These are phyloP conservation scores for Metallyticus violacea DNA, from an alignment of 2,888 invertebrate genomes.

Conservation along the genomic window DNA sequence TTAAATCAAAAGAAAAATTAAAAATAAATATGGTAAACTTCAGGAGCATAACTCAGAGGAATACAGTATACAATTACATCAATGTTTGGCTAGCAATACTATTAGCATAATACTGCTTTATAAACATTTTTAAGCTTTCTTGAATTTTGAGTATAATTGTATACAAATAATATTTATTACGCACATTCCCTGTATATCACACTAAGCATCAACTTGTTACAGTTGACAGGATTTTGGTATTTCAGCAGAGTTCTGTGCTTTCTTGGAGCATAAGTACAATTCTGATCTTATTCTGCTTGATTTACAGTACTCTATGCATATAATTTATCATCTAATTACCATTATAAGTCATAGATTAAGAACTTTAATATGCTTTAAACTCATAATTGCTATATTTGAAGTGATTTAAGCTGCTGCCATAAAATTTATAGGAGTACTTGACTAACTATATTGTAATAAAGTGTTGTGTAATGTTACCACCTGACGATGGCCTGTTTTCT, in stretches of 20 bases:
- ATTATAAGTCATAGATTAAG: not conserved
- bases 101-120: no score
- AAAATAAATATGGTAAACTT: no score
- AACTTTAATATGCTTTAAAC: not conserved
- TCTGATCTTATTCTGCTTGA: not conserved
- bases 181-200: no score
- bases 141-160: no score
- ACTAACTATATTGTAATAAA: not conserved
- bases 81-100: no score
- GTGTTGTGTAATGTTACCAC: not conserved
- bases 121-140: no score
- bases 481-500: not conserved
- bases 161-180: no score
- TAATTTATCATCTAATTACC: no score
- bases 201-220: no score
- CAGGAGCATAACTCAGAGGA: not conserved
- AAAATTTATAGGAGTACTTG: not conserved
- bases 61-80: no score
- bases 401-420: not conserved
- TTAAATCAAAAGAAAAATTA: no score
- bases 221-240: no score
- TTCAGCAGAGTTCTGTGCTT: not conserved
- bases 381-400: not conserved
- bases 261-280: not conserved
- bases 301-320: not conserved